Conservation (phyloP, 2,797 vertebrate species). For the Chromis chromis region DNA sequence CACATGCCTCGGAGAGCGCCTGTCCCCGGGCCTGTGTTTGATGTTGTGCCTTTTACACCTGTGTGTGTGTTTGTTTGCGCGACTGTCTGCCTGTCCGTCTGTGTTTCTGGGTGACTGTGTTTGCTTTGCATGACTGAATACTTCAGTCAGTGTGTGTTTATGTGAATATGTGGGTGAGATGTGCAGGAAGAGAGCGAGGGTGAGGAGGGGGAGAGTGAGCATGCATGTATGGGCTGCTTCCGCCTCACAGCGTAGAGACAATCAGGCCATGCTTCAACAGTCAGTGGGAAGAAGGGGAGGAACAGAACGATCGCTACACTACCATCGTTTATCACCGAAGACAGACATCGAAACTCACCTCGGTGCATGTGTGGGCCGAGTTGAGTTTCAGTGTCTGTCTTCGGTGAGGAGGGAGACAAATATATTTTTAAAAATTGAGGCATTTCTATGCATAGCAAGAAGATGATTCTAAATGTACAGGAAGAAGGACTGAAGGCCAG, state of each 20-base stretch:
- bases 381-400: no score
- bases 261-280: conserved; percentile 61
- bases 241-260: conserved; percentile 54
- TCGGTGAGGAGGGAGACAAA: conserved; percentile 18
- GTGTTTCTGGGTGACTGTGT: conserved; percentile 35
- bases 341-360: conserved; percentile 51
- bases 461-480: conserved; percentile 12
- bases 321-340: conserved; percentile 58
- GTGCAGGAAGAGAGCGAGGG: conserved; percentile 8
- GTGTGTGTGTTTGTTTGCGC: conserved; percentile 27
- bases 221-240: conserved; percentile 45
- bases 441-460: conserved; percentile 4
- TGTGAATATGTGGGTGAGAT: conserved; percentile 41
- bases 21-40: conserved; percentile 54
- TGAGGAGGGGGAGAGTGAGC: conserved; percentile 2
- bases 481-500: background rate
- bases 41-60: conserved; percentile 58
- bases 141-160: conserved; percentile 42
- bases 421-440: background rate
- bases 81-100: conserved; percentile 19
- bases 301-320: conserved; percentile 29
- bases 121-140: conserved; percentile 47
- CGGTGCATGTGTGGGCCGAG: conserved; percentile 20
- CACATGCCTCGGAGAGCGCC: conserved; percentile 34
- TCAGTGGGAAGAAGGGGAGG: conserved; percentile 52